Base-by-base conservation (phyloP, 2,797 vertebrate genomes). In the Epinephelus malabaricus region DNA sequence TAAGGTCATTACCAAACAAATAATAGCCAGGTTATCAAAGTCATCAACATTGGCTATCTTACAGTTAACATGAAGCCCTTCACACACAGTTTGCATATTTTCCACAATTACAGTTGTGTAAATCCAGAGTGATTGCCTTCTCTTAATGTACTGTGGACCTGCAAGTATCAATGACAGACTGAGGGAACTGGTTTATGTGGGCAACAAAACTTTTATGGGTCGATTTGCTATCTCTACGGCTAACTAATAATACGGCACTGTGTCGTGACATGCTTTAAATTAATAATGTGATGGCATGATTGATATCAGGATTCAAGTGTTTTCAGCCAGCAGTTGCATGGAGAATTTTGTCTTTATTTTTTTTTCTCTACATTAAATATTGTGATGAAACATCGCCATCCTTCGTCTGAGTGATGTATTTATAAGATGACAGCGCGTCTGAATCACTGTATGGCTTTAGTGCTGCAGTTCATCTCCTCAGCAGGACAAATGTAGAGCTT, bases 81-180 rank as follows among this genome's bases (percentile, higher is more conserved):
- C 94, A 93, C 88, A 90, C 86, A 92, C 90, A 90, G 85, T 94
- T 95, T 95, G 94, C 94, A 95, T 95, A 95, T 95, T 92, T 93
- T 92, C 83, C 91, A 92, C 86, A 86, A 89, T 86, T 89, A 83
- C 82, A 91, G 88, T 91, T 86, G 63, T 88, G 79, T 91, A 82
- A 92, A 92, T 89, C 90, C 86, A 87, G 86, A 93, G 85, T 78
- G 84, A 90, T 82, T 85, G 78, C 87, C 81, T 88, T 88, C 58
- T 79, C 75, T 89, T 76, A 62, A 68, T 82, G 43, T 73, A 83
- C 81, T 80, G 85, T 75, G 63, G 59, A 90, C 71, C 76, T 60
- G 76, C 65, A 73, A 46, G 64, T 62, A 46, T 82, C 66, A 61
- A 56, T 62, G 78, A 75, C 51, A 50, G 56, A 71, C 71, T 25